A percentile compares a stretch with the other conserved stretches of the same genome.
Conservation (phyloP, 2,113 vertebrate species). For the Tupaia tana region DNA sequence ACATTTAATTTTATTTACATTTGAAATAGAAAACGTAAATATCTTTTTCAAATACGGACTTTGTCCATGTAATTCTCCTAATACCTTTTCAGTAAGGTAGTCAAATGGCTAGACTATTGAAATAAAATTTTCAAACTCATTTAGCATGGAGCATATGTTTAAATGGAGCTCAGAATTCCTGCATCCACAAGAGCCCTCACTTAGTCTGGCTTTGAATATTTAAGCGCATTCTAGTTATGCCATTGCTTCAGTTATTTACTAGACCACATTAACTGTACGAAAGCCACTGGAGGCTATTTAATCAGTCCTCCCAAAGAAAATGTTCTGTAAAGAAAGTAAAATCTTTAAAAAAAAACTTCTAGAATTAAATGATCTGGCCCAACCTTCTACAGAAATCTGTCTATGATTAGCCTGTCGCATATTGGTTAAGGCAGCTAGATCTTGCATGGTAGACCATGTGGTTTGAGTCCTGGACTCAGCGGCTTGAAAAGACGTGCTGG, state of each 20-base stretch:
- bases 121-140: conserved; percentile 32
- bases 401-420: neutral
- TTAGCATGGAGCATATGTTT: neutral
- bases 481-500: too few species aligned
- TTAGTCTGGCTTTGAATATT: conserved; percentile 41
- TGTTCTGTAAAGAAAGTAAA: conserved; percentile 6
- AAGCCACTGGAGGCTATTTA: conserved; percentile 41
- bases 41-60: neutral
- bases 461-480: too few species aligned
- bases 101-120: conserved; percentile 33
- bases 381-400: neutral
- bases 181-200: neutral
- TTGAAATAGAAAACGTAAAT: neutral
- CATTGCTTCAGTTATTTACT: conserved; percentile 6
- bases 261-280: conserved; percentile 29
- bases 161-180: neutral
- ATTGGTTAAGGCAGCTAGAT: too few species aligned
- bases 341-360: conserved; percentile 25
- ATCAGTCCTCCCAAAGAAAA: conserved; percentile 27
- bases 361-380: neutral
- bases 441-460: too few species aligned
- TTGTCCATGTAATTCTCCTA: neutral
- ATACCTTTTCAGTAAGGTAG: conserved; percentile 11
- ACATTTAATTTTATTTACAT: conserved; percentile 20
- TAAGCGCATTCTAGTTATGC: neutral